Evolutionary conservation across 2,888 invertebrate genomes (phyloP), one percentile per base, ranked within the genome.

Genomic region (Diplolepis rosae): DNA sequence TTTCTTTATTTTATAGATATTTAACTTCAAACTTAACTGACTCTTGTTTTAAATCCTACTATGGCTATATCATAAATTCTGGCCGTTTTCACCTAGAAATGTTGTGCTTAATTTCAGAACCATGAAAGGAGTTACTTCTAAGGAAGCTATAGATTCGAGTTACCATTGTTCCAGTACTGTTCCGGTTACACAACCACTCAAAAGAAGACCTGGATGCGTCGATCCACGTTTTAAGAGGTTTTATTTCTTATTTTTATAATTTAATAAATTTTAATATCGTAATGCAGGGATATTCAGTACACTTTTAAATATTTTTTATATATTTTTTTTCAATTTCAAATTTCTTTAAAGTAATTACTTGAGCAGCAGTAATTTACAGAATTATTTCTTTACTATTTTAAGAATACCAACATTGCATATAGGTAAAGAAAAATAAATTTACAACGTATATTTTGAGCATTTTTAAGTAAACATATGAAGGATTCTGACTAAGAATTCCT

Each of bases 211-310:
- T 11, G 83, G 85, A 39, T 82, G 80, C 51, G 56, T 75, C 2
- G 88, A 88, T 78, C 86, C 87, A 15, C 82, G 88, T 68, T 88
- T 88, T 45, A 86, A 85, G 76, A 85, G 79, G 87, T 84, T 80
- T 9, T 54, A 50, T 51, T 39, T 54, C 30, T 1, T 13, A 0
- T n/a, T 48, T 48, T 48, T 48, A 1, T 18, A 48, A 9, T 48
- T 48, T 48, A 0, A 48, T 22, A 1, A 27, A 32, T 35, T 35
- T 35, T 22, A 22, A 0, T n/a, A n/a, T n/a, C n/a, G n/a, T n/a
- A n/a, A 11, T 32, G 7, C n/a, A 13, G 22, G 11, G 24, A 15
- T 24, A 24, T 13, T 22, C 11, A 24, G 15, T 42, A 22, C 32
- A 30, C 9, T 61, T 28, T 24, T 7, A 11, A 32, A 22, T 42